These are phyloP conservation scores for Radopholus similis DNA, from an alignment of 1,140 invertebrate genomes.

Conservation along the genomic window DNA sequence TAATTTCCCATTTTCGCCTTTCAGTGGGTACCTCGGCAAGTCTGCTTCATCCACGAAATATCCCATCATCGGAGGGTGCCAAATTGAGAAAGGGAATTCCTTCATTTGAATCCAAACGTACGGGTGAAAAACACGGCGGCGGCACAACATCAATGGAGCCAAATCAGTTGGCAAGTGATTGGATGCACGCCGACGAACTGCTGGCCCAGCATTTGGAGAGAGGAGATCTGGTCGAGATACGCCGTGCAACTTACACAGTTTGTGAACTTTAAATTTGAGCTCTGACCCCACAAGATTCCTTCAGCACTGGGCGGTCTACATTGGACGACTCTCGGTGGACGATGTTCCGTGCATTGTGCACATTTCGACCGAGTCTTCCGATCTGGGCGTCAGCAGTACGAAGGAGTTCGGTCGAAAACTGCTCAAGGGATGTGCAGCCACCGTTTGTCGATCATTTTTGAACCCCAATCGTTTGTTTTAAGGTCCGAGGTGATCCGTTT, in stretches of 20 bases:
- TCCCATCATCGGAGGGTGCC: neutral
- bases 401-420: constrained; percentile 9
- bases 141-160: neutral
- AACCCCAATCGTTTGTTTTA: neutral
- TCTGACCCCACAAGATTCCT: neutral
- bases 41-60: neutral
- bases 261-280: neutral
- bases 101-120: too few relatives aligned
- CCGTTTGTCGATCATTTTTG: neutral
- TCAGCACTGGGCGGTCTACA: constrained; percentile 13
- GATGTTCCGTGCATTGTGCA: neutral
- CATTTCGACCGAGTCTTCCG: constrained; percentile 8
- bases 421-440: neutral
- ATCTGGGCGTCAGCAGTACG: constrained; percentile 1
- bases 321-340: neutral
- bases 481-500: constrained; percentile 12
- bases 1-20: too few relatives aligned
- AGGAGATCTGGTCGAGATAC: constrained; percentile 12
- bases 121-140: neutral
- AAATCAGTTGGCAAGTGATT: constrained; percentile 12
- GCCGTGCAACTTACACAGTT: constrained; percentile 8
- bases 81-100: neutral
- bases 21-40: neutral
- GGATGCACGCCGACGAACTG: constrained; percentile 1
- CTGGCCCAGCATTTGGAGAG: neutral